These are phyloP conservation scores for Atractosteus spatula DNA, from an alignment of 2,113 vertebrate species.

Conservation along the genomic window DNA sequence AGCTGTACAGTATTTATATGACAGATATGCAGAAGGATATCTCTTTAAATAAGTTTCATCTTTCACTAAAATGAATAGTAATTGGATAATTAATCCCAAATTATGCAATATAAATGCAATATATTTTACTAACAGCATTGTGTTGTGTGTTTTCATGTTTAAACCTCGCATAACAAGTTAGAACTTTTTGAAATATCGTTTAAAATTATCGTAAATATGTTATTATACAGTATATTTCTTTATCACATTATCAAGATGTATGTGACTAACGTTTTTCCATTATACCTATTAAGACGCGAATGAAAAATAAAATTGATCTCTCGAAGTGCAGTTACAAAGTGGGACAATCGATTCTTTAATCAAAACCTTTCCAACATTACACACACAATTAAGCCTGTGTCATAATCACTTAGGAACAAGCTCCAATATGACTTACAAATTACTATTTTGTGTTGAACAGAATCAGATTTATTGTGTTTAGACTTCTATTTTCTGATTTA, in stretches of 20 bases:
- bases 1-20: neutral
- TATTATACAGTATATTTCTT: no score
- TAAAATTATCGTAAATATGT: no score
- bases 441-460: neutral
- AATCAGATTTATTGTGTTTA: neutral
- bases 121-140: no score
- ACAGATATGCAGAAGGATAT: conserved; percentile 9
- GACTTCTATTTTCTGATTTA: neutral
- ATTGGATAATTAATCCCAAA: no score
- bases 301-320: conserved; percentile 12
- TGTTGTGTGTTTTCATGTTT: no score
- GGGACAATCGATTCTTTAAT: conserved; percentile 7
- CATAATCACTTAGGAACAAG: neutral
- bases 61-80: no score
- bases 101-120: no score
- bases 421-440: conserved; percentile 1
- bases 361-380: neutral
- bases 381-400: conserved; percentile 7
- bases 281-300: neutral
- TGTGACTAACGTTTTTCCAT: neutral
- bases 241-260: no score
- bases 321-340: neutral
- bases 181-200: no score
- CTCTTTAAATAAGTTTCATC: neutral
- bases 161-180: no score